A percentile compares a stretch with the other conserved stretches of the same genome.
Evolutionary conservation across 2,113 vertebrate genomes (phyloP).

Genomic region (Tinamus guttatus): DNA sequence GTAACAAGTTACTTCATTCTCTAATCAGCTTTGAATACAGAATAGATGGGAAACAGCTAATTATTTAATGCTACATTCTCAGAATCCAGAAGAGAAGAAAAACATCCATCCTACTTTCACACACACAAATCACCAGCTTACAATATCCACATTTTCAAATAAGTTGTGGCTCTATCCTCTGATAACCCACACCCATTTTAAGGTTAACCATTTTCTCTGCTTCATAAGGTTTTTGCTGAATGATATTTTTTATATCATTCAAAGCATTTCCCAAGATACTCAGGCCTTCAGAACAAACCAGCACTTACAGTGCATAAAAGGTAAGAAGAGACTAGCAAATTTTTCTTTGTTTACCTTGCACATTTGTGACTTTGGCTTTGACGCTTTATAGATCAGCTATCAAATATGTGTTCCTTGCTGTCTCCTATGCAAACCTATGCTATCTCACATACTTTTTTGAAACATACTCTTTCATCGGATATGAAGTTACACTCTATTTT

Average conservation of each 20-base stretch:
- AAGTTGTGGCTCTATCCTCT: accelerated
- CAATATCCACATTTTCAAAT: not conserved
- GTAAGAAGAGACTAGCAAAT: not conserved
- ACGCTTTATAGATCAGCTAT: not conserved
- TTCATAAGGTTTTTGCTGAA: too few relatives aligned
- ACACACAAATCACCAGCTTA: not conserved
- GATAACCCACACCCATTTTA: not conserved
- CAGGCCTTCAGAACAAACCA: not conserved
- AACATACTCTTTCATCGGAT: not conserved
- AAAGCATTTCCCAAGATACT: not conserved
- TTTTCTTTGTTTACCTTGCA: not conserved
- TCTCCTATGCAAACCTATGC: not conserved
- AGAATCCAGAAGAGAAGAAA: not conserved
- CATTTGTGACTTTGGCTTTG: not conserved
- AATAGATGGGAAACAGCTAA: not conserved
- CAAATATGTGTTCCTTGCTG: accelerated
- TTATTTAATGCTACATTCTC: not conserved
- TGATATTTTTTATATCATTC: too few relatives aligned
- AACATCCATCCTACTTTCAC: not conserved
- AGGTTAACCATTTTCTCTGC: not conserved
- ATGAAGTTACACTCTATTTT: not conserved
- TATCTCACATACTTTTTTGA: not conserved
- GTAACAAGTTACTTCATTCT: not conserved
- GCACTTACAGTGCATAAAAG: not conserved
- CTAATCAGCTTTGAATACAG: not conserved